These are phyloP conservation scores for Drosophila sulfurigaster DNA, from an alignment of 1,140 invertebrate genomes.

Conservation along the genomic window DNA sequence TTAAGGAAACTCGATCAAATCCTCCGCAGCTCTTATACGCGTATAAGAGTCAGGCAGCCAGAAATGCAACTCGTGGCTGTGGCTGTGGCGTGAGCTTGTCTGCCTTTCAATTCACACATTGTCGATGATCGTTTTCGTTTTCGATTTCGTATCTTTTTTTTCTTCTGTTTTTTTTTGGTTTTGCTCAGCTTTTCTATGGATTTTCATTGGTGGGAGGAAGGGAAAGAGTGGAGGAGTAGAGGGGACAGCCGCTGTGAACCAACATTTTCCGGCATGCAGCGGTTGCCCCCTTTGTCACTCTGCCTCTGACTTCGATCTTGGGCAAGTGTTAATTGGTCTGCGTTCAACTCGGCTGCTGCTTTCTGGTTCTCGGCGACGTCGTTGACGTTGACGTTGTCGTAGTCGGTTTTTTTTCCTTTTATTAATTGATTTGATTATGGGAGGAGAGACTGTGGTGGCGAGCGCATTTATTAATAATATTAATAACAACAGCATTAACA, in stretches of 20 bases:
- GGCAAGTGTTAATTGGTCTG: constrained; percentile 65
- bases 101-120: constrained; percentile 30
- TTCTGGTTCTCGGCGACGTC: not conserved
- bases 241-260: constrained; percentile 48
- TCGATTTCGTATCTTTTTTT: not conserved
- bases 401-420: not conserved
- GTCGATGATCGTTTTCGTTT: not conserved
- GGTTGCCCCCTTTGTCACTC: not conserved
- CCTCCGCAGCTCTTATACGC: not conserved
- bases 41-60: constrained; percentile 3
- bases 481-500: not conserved
- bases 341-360: not conserved
- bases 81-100: constrained; percentile 5
- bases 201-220: constrained; percentile 18
- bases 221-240: not conserved
- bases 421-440: constrained; percentile 4
- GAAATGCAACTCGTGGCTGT: not conserved
- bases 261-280: constrained; percentile 51
- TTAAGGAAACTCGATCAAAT: not conserved
- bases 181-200: constrained; percentile 34
- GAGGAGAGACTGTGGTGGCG: too few species aligned
- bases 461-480: not conserved
- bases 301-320: constrained; percentile 4
- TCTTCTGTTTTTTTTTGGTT: not conserved
- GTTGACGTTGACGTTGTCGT: not conserved